phyloP scores from a whole-genome alignment of 2,113 vertebrate genomes.

The Rhombomys opimus region DNA sequence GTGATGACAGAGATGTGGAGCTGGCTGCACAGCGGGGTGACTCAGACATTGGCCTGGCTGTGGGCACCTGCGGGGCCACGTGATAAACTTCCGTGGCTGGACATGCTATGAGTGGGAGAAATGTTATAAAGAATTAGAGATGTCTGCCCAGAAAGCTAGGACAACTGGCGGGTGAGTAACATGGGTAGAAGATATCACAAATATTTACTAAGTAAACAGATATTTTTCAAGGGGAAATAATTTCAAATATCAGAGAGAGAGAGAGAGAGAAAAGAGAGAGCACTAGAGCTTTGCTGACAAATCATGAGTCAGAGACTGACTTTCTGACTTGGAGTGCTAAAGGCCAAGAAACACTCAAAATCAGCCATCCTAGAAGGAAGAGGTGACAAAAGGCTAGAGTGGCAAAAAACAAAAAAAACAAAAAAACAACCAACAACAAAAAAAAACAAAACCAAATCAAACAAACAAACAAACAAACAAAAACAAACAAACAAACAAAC shows the following conservation, averaged over 20 bases:
- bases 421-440: no score
- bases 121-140: background rate
- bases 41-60: background rate
- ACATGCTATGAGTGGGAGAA: background rate
- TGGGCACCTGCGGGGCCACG: background rate
- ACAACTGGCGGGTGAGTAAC: background rate
- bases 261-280: background rate
- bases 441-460: no score
- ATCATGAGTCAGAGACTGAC: background rate
- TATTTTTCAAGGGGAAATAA: conserved; percentile 11
- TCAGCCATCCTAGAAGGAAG: background rate
- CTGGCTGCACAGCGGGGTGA: background rate
- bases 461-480: no score
- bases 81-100: background rate
- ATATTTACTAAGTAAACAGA: background rate
- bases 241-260: background rate
- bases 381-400: background rate
- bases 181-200: background rate
- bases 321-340: conserved; percentile 11
- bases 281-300: background rate
- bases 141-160: background rate
- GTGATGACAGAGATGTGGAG: fast-evolving
- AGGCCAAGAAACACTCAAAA: background rate
- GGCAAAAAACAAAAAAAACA: background rate
- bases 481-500: background rate